Evolutionary conservation across 1,140 invertebrate genomes (phyloP).

Genomic region (Leptoteleia sp.): DNA sequence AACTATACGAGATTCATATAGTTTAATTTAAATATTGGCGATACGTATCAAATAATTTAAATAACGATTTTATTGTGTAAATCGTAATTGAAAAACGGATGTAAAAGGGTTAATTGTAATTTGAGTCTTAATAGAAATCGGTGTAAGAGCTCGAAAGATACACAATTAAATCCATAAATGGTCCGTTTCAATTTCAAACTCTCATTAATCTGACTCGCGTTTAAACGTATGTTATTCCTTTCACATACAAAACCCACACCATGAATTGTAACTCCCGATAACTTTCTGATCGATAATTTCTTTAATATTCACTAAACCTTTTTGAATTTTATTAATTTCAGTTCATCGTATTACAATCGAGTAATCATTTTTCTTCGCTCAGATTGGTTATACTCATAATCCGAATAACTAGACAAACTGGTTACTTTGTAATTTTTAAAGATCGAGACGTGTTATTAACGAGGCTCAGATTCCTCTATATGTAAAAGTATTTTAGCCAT

Average conservation of each 20-base stretch:
- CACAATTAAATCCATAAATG: constrained; percentile 13
- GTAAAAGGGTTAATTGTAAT: too few species aligned
- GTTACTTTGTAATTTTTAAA: constrained; percentile 38
- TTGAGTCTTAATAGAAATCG: constrained; percentile 1
- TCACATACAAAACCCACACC: constrained; percentile 38
- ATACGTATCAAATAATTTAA: too few species aligned
- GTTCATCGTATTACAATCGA: constrained; percentile 28
- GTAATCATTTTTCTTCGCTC: constrained; percentile 44
- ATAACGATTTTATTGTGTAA: too few species aligned
- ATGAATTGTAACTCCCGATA: constrained; percentile 20
- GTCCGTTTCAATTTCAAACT: constrained; percentile 30
- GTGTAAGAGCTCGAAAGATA: neutral
- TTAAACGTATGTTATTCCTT: constrained; percentile 36
- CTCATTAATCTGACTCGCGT: constrained; percentile 41
- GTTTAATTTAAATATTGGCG: too few species aligned
- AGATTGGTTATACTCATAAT: constrained; percentile 18
- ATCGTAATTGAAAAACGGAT: too few species aligned
- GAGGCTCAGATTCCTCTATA: constrained; percentile 46
- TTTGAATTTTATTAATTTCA: constrained; percentile 26
- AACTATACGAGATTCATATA: too few species aligned
- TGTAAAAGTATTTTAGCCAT: constrained; percentile 49
- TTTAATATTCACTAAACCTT: constrained; percentile 26
- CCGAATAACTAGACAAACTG: constrained; percentile 46
- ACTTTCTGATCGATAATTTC: constrained; percentile 41
- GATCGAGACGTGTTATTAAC: constrained; percentile 35